These are phyloP conservation scores for Aurelia aurita DNA, from an alignment of 30 jellyfish, hydroid and myxozoan species.

Conservation along the genomic window DNA sequence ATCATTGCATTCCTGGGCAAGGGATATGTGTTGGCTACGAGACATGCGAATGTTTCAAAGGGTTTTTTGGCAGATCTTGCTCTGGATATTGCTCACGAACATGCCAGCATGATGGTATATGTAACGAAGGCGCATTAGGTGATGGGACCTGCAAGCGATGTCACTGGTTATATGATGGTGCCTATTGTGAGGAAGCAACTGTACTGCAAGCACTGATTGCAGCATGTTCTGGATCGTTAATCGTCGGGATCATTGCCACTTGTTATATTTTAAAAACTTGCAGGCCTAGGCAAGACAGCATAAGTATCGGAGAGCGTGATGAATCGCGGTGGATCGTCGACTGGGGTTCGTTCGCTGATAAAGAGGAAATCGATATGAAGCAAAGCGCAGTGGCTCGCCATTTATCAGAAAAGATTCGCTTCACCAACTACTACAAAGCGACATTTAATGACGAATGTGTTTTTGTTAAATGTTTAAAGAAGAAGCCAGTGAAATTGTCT, in stretches of 20 bases:
- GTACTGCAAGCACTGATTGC: conserved; percentile 77
- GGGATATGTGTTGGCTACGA: conserved; percentile 82
- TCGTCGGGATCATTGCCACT: conserved; percentile 40
- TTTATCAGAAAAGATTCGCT: conserved; percentile 51
- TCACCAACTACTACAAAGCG: conserved; percentile 60
- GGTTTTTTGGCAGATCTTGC: conserved; percentile 74
- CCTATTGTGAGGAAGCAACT: conserved; percentile 59
- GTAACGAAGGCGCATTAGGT: conserved; percentile 85
- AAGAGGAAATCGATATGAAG: conserved; percentile 41
- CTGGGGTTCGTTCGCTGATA: conserved; percentile 68
- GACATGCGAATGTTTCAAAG: conserved; percentile 76
- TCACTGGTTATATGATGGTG: conserved; percentile 84
- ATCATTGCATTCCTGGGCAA: conserved; percentile 47
- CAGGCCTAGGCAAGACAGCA: conserved; percentile 38
- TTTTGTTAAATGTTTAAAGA: conserved; percentile 60
- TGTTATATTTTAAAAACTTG: conserved; percentile 58
- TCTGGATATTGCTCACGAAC: conserved; percentile 60
- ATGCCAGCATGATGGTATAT: conserved; percentile 64
- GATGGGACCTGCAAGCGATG: conserved; percentile 80
- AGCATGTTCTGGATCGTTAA: conserved; percentile 56
- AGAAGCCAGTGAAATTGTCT: conserved; percentile 79
- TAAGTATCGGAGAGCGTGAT: not conserved
- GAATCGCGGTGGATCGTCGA: conserved; percentile 66
- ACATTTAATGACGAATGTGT: conserved; percentile 51
- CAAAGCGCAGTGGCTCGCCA: conserved; percentile 44